These are phyloP conservation scores for Microtus richardsoni DNA, from an alignment of 2,113 vertebrate genomes.

Conservation along the genomic window DNA sequence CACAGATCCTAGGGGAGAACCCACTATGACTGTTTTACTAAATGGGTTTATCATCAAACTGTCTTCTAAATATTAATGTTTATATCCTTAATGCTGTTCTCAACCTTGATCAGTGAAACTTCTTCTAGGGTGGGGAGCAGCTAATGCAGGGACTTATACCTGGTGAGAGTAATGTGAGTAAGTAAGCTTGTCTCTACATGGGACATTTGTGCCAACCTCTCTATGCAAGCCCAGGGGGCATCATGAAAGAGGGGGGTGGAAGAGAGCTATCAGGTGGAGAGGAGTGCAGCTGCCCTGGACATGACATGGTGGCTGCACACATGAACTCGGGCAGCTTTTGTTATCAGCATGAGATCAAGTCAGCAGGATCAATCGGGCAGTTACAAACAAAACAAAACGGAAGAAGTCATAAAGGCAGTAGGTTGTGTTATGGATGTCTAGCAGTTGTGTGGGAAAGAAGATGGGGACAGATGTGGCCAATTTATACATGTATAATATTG, in stretches of 20 bases:
- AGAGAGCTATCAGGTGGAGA: not conserved
- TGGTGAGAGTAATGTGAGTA: not conserved
- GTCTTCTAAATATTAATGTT: not conserved
- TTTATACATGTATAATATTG: not conserved
- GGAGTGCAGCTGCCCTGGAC: not conserved
- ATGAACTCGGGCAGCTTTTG: not conserved
- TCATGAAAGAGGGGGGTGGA: not conserved
- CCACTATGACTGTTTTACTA: not conserved
- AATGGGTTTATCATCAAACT: not conserved
- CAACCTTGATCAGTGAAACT: not conserved
- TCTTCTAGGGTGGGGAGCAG: not conserved
- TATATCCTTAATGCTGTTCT: not conserved
- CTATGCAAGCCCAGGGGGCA: not conserved
- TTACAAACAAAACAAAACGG: not conserved
- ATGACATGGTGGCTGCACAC: not conserved
- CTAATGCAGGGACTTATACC: not conserved
- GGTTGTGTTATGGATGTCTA: no score
- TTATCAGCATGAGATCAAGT: not conserved
- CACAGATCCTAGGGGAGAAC: not conserved
- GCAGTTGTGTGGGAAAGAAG: no score
- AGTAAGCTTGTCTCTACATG: not conserved
- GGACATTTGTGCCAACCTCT: no score
- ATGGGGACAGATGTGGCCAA: no score
- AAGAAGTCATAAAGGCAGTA: no score
- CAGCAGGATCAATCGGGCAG: not conserved